Percentiles rank a stretch among this genome's conserved stretches.
phyloP scores from a whole-genome alignment of 2,113 vertebrate genomes.

The Sciurus niger region DNA sequence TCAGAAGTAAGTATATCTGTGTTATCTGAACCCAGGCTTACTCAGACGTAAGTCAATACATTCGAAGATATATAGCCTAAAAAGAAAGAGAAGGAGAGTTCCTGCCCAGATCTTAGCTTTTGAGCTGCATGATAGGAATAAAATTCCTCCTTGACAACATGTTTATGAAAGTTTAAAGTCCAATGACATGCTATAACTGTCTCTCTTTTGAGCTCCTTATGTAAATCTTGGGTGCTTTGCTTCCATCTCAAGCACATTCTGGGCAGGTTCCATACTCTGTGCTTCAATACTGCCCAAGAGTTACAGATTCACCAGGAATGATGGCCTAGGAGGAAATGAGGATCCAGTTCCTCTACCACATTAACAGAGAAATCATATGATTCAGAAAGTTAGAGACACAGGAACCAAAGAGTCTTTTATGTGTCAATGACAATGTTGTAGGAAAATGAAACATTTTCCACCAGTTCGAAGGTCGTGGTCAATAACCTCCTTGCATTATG shows the following conservation, averaged over 20 bases:
- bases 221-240: background rate
- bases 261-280: too few relatives aligned
- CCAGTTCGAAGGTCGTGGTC: background rate
- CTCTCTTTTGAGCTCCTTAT: background rate
- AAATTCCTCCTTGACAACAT: background rate
- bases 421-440: background rate
- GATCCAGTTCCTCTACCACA: too few relatives aligned
- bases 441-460: too few relatives aligned
- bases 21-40: background rate
- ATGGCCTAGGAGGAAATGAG: background rate
- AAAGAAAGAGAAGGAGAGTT: too few relatives aligned
- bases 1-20: background rate
- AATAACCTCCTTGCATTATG: too few relatives aligned
- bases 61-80: too few relatives aligned
- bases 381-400: background rate
- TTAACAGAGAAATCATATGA: background rate
- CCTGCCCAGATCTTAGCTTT: background rate
- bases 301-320: too few relatives aligned
- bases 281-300: background rate
- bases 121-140: background rate
- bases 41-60: background rate
- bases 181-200: background rate
- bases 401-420: too few relatives aligned
- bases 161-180: background rate
- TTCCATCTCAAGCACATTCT: background rate